Conservation (phyloP, 2,888 invertebrate genomes). For the Pomacea canaliculata region DNA sequence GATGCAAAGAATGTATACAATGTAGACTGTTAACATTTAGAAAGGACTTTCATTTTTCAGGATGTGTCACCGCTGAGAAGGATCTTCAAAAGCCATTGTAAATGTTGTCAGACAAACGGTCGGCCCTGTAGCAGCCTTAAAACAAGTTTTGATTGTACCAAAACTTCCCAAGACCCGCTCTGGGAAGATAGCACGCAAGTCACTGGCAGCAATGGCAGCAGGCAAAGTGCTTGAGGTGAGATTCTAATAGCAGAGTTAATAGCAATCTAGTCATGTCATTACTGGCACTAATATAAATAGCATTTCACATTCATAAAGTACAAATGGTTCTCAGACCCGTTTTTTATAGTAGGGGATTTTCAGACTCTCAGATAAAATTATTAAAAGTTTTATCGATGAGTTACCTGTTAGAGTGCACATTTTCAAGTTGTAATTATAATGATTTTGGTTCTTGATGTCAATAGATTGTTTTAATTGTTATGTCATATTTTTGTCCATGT, state of each 20-base stretch:
- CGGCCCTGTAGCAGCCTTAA: slow-evolving; percentile 91
- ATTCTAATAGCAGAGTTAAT: not conserved
- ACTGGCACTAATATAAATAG: not conserved
- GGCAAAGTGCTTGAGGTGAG: slow-evolving; percentile 82
- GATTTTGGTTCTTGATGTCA: too few relatives aligned
- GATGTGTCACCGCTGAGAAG: slow-evolving; percentile 7
- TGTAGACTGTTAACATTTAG: too few relatives aligned
- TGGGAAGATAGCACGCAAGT: slow-evolving; percentile 85
- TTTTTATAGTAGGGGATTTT: too few relatives aligned
- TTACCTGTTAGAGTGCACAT: too few relatives aligned
- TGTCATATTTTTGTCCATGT: too few relatives aligned
- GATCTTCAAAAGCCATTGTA: slow-evolving; percentile 72
- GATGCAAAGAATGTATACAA: too few relatives aligned
- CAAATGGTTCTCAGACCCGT: too few relatives aligned
- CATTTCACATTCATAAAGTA: not conserved
- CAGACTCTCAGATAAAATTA: too few relatives aligned
- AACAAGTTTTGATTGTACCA: slow-evolving; percentile 82
- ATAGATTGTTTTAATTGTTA: too few relatives aligned
- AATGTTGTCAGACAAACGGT: slow-evolving; percentile 77
- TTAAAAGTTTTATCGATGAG: too few relatives aligned
- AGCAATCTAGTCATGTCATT: not conserved
- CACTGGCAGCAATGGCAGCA: slow-evolving; percentile 86
- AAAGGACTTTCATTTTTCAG: slow-evolving; percentile 6
- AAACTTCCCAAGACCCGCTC: slow-evolving; percentile 90
- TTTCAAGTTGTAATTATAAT: too few relatives aligned